Percentiles rank a stretch among this genome's conserved stretches.
These are phyloP conservation scores for Pelmatolapia mariae DNA, from an alignment of 2,113 vertebrate genomes.

Conservation along the genomic window DNA sequence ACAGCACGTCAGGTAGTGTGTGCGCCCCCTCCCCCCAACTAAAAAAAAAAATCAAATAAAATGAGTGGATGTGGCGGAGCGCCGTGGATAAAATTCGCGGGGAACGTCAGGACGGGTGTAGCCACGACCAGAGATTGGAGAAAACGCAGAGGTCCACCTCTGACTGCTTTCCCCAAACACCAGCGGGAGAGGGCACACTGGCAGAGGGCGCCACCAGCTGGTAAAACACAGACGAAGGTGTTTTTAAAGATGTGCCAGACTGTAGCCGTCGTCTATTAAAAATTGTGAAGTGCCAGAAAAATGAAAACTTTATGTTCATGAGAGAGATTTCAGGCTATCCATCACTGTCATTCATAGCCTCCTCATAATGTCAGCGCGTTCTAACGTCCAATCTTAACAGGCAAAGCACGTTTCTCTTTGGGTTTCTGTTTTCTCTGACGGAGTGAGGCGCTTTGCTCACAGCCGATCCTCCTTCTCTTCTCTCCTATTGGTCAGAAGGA, in stretches of 20 bases:
- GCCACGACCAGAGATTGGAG: not conserved
- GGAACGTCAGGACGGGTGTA: conserved; percentile 42
- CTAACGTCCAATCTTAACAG: not conserved
- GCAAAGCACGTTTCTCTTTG: not conserved
- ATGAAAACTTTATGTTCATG: not conserved
- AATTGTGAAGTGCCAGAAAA: not conserved
- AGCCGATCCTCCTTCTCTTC: not conserved
- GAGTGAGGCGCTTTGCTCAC: conserved; percentile 1
- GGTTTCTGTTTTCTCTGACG: not conserved
- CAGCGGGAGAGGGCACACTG: accelerated
- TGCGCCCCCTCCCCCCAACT: not conserved
- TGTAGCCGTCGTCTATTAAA: not conserved
- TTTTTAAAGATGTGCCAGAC: not conserved
- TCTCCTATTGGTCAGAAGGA: conserved; percentile 9
- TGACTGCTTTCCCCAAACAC: not conserved
- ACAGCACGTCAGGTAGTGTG: not conserved
- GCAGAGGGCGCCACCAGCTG: not conserved
- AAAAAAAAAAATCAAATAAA: not conserved
- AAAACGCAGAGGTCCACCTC: conserved; percentile 13
- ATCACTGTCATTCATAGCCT: accelerated
- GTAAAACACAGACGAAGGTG: not conserved
- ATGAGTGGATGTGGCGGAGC: conserved; percentile 28
- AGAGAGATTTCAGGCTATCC: not conserved
- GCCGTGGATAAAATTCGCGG: conserved; percentile 57
- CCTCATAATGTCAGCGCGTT: not conserved